Percentiles rank a stretch among this genome's conserved stretches.
Conservation (phyloP, 2,797 vertebrate species). For the Chelon labrosus region DNA sequence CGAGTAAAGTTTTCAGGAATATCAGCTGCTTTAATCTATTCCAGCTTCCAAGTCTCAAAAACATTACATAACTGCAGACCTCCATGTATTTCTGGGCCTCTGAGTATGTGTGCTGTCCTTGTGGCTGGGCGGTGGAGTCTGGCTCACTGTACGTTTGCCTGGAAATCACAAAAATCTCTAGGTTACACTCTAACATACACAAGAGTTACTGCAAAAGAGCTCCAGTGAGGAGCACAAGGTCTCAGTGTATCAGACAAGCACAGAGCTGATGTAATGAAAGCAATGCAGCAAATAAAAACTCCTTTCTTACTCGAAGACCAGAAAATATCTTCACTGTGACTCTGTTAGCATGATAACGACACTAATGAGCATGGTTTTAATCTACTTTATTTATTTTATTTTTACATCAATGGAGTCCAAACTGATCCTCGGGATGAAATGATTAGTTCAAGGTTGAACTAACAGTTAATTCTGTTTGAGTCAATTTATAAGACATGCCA, state of each 20-base stretch:
- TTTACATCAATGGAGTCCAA: no score
- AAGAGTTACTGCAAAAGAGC: conserved; percentile 28
- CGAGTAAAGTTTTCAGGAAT: conserved; percentile 42
- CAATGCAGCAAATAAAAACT: conserved; percentile 15
- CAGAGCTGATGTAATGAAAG: conserved; percentile 43
- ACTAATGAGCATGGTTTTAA: no score
- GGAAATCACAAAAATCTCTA: conserved; percentile 56
- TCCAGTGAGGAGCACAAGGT: conserved; percentile 8
- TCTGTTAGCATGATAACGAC: not conserved
- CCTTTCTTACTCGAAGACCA: conserved; percentile 23
- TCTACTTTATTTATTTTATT: no score
- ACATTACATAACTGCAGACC: conserved; percentile 76
- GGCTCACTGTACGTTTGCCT: conserved; percentile 39
- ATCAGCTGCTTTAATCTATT: conserved; percentile 70
- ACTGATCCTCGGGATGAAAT: no score
- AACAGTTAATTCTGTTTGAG: no score
- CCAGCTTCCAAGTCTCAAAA: conserved; percentile 68
- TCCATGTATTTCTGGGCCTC: conserved; percentile 67
- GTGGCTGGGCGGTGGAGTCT: conserved; percentile 46
- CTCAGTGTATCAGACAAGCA: not conserved
- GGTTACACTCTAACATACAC: conserved; percentile 35
- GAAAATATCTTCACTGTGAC: conserved; percentile 6
- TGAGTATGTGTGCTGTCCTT: conserved; percentile 61
- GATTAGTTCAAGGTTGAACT: no score
- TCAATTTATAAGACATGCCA: no score